These are phyloP conservation scores for Rhabdomys dilectus DNA, from an alignment of 2,113 vertebrate genomes.

Conservation along the genomic window DNA sequence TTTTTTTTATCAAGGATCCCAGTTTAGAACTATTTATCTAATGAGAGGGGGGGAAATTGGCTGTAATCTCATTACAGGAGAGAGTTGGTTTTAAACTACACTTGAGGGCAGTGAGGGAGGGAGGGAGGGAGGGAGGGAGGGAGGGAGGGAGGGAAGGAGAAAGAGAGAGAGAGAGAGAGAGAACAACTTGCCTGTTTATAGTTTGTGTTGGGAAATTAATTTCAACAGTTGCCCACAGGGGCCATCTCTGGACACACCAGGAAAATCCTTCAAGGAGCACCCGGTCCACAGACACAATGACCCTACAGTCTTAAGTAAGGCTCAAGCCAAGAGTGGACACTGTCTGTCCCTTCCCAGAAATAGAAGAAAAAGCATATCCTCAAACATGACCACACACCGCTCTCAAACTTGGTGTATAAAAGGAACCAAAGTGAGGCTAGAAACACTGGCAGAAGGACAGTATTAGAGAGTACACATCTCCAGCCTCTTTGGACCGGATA, in stretches of 20 bases:
- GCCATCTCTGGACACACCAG: fast-evolving
- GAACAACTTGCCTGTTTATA: conserved; percentile 61
- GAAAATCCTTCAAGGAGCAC: fast-evolving
- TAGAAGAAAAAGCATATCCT: not conserved
- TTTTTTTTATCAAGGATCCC: conserved; percentile 83
- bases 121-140: not conserved
- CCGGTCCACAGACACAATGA: fast-evolving
- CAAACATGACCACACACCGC: not conserved
- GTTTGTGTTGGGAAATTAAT: not conserved
- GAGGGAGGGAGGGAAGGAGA: not conserved
- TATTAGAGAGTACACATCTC: not conserved
- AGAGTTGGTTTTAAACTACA: conserved; percentile 72
- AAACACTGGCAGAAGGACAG: no score
- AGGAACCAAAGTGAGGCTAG: not conserved
- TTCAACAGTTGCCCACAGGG: fast-evolving
- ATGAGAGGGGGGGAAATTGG: conserved; percentile 86
- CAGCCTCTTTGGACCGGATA: not conserved
- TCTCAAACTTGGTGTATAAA: no score
- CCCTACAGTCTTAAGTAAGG: not conserved
- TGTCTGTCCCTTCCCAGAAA: fast-evolving
- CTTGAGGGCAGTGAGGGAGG: conserved; percentile 67
- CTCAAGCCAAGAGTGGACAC: not conserved
- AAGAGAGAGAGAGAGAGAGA: not conserved
- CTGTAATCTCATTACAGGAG: conserved; percentile 79
- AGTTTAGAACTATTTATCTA: conserved; percentile 87